Evolutionary conservation across 1,140 invertebrate genomes (phyloP).

Genomic region (Radopholus similis): DNA sequence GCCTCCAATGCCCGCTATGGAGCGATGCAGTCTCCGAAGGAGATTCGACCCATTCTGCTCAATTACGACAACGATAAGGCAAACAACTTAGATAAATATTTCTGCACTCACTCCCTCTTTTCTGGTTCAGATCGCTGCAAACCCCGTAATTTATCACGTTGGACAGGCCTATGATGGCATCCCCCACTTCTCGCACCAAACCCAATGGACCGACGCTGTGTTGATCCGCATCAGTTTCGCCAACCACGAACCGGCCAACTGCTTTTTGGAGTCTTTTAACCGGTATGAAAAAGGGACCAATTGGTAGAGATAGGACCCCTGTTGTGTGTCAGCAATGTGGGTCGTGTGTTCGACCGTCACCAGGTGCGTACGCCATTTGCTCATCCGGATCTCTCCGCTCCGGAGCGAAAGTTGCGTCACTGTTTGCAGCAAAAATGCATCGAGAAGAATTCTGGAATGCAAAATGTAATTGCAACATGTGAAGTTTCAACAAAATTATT

Average conservation of each 20-base stretch:
- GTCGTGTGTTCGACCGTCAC: slow-evolving; percentile 1
- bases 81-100: background rate
- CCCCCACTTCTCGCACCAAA: background rate
- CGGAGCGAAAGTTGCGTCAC: slow-evolving; percentile 7
- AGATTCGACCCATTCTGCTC: slow-evolving; percentile 15
- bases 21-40: background rate
- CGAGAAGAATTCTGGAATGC: slow-evolving; percentile 12
- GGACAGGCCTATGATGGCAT: background rate
- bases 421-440: slow-evolving; percentile 11
- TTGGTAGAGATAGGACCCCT: background rate
- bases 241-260: background rate
- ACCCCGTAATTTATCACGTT: background rate
- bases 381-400: slow-evolving; percentile 3
- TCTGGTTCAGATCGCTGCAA: background rate
- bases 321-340: background rate
- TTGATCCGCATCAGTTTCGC: slow-evolving; percentile 10
- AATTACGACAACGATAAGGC: background rate
- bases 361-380: background rate
- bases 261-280: slow-evolving; percentile 9
- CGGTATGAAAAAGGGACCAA: background rate
- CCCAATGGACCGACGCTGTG: slow-evolving; percentile 8
- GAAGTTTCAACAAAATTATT: too few species aligned
- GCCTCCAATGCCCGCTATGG: background rate
- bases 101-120: background rate
- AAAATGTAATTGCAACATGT: too few species aligned